phyloP scores from a whole-genome alignment of 2,888 invertebrate genomes.

The Ormyrus labotus region DNA sequence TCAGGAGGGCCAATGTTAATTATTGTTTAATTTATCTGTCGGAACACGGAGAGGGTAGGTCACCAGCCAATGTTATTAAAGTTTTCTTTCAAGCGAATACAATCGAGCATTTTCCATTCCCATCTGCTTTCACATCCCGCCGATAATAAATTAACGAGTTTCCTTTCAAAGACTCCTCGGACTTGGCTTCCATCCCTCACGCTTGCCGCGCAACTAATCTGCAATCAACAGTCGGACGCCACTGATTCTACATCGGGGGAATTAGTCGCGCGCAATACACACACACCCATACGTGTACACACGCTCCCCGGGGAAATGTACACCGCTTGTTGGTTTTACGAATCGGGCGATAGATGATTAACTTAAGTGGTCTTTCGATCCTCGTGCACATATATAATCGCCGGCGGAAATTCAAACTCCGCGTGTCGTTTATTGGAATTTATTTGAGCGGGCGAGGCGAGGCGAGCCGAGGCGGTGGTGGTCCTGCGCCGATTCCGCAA shows the following conservation, averaged over 20 bases:
- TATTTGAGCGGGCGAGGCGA: constrained; percentile 26
- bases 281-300: not conserved
- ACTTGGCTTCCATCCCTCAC: constrained; percentile 60
- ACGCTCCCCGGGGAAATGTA: not conserved
- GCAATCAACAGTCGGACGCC: constrained; percentile 63
- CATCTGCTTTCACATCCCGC: not conserved
- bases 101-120: too few species aligned
- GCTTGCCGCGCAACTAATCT: constrained; percentile 64
- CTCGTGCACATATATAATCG: not conserved
- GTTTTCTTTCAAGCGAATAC: too few species aligned
- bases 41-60: too few species aligned
- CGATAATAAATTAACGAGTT: not conserved
- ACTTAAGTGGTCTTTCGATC: constrained; percentile 43
- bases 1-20: too few species aligned
- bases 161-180: not conserved
- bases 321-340: not conserved
- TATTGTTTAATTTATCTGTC: too few species aligned
- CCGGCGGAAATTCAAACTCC: not conserved
- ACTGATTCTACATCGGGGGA: constrained; percentile 58
- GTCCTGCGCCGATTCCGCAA: constrained; percentile 22
- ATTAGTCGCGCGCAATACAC: constrained; percentile 3
- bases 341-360: constrained; percentile 39
- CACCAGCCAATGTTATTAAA: too few species aligned
- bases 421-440: constrained; percentile 54
- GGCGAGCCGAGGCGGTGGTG: too few species aligned